Evolutionary conservation across 2,113 vertebrate species (phyloP), one percentile per base, ranked within the genome.

Genomic region (Aptenodytes forsteri): DNA sequence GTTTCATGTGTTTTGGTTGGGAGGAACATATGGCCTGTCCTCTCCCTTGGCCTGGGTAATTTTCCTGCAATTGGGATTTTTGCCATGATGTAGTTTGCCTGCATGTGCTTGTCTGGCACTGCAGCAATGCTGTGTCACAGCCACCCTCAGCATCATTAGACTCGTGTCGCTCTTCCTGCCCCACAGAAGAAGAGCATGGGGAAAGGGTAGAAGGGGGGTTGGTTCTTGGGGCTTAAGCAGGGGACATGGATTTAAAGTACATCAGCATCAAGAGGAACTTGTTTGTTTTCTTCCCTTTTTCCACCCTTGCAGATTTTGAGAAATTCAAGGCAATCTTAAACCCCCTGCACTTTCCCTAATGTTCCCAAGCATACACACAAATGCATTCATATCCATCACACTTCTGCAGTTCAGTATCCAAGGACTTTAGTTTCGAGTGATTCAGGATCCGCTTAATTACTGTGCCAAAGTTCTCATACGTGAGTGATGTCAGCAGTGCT

Each of bases 111-210:
- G 34, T 38, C 56, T 67, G 71, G 44, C 42, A 30, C 62, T 49
- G 46, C 73, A 69, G 64, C 58, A n/a, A 1, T 25, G 38, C 81
- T 49, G 58, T 26, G 36, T 30, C 69, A 65, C 3, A 18, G 55
- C 55, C 50, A 36, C 46, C 11, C 21, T 42, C 59, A n/a, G 46
- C 64, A 54, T 52, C 59, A 7, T 59, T 69, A 44, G 32, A 3
- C 8, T 52, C 19, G 0, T 1, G 2, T 27, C 0, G 3, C 11
- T 67, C 22, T 65, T 71, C 12, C 47, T 83, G 32, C 54, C 42
- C 16, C 47, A 7, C 27, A 46, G 47, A 62, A 47, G 36, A 50
- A 58, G 20, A 83, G 30, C 6, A 4, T 18, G 7, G 29, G 25
- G 20, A 30, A 72, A 34, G 52, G 10, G 9, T 6, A 40, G 38